Base-by-base conservation (phyloP, 2,888 invertebrate genomes). In the Alloplasta piceator region DNA sequence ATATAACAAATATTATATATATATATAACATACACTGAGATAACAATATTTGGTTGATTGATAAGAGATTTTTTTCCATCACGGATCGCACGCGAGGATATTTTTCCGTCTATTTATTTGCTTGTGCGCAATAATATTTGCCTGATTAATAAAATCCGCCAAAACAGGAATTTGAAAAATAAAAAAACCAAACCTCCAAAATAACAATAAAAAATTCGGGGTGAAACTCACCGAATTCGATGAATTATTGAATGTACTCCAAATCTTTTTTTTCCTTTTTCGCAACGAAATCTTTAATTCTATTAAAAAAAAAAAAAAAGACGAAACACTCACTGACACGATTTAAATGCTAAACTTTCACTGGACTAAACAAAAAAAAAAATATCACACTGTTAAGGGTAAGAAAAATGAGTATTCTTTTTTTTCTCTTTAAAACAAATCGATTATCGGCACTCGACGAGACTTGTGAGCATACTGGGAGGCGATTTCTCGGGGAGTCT, bases 381-480 rank as follows among this genome's bases (percentile, higher is more conserved):
- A 52, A 16, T 52, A 52, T 43, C 6, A 10, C 43, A 10, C 7
- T 9, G 6, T 50, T 12, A 75, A 10, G 1, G 26, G 48, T 68
- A 38, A 43, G 26, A 36, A 56, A 38, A 9, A 26, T n/a, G n/a
- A n/a, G n/a, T n/a, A n/a, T 26, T 3, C 3, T 26, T 26, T 26
- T 26, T 52, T 52, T 48, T 48, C 46, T 9, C 39, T 9, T 46
- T 3, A n/a, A 16, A 10, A 16, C 16, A 71, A 67, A 70, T 79
- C 70, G 79, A 74, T 63, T 70, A 61, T 60, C 36, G 61, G 14
- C 67, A 50, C 66, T 55, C 71, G 71, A 10, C 66, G 67, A 71
- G 67, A 71, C 71, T 60, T 52, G 70, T 52, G 56, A 64, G 79
- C 77, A 75, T 78, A 83, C 76, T 80, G 82, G 61, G 61, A 72